These are phyloP conservation scores for Adrianichthys oophorus DNA, from an alignment of 2,797 vertebrate species.

Conservation along the genomic window DNA sequence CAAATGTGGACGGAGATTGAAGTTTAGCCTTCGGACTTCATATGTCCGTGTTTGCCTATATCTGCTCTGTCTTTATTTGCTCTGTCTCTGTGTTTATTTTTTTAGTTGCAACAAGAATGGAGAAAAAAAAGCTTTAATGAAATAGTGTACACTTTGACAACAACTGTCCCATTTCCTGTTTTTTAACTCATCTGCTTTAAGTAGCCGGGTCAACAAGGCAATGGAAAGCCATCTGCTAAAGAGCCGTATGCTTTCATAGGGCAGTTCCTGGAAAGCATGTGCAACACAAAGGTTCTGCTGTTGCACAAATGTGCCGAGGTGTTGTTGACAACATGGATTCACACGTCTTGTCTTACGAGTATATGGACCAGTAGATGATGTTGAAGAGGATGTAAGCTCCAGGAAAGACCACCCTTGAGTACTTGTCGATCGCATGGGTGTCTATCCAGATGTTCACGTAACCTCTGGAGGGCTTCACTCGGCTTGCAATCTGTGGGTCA, in stretches of 20 bases:
- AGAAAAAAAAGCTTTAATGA: slow-evolving; percentile 17
- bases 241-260: slow-evolving; percentile 31
- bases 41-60: slow-evolving; percentile 7
- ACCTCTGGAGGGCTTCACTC: slow-evolving; percentile 80
- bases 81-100: too few species aligned
- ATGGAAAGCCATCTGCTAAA: slow-evolving; percentile 45
- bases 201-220: slow-evolving; percentile 70
- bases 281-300: slow-evolving; percentile 10
- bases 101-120: slow-evolving; percentile 29
- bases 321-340: slow-evolving; percentile 10
- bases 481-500: slow-evolving; percentile 79
- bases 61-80: slow-evolving; percentile 11
- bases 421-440: slow-evolving; percentile 95
- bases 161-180: slow-evolving; percentile 15
- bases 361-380: slow-evolving; percentile 97
- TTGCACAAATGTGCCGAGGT: slow-evolving; percentile 5
- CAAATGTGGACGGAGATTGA: slow-evolving; percentile 16
- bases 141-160: slow-evolving; percentile 15
- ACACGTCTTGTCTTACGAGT: slow-evolving; percentile 76
- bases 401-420: slow-evolving; percentile 93
- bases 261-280: slow-evolving; percentile 38
- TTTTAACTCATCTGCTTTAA: slow-evolving; percentile 51
- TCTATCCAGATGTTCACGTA: slow-evolving; percentile 91
- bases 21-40: slow-evolving; percentile 5
- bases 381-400: slow-evolving; percentile 96